A percentile compares a stretch with the other conserved stretches of the same genome.
Conservation (phyloP, 1,140 invertebrate genomes). For the Fopius arisanus region DNA sequence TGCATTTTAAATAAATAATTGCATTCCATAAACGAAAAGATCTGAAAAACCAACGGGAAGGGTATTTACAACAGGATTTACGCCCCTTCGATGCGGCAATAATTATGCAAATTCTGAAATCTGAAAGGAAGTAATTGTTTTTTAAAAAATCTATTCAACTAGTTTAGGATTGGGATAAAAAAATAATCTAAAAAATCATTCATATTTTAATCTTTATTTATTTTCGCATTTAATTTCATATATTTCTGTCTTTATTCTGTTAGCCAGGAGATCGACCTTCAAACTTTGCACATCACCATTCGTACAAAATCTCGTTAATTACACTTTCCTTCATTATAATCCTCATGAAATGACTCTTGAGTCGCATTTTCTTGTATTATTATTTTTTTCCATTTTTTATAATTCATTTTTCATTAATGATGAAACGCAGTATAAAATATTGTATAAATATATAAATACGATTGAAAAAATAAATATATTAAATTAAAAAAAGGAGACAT, state of each 20-base stretch:
- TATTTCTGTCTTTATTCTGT: conserved; percentile 39
- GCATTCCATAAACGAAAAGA: no score
- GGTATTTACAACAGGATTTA: no score
- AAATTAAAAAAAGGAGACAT: conserved; percentile 57
- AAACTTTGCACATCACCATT: conserved; percentile 36
- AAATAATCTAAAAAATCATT: conserved; percentile 34
- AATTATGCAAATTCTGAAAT: no score
- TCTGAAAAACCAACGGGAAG: no score
- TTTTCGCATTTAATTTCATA: conserved; percentile 38
- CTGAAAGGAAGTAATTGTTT: no score
- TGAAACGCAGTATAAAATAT: conserved; percentile 62
- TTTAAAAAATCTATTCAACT: no score
- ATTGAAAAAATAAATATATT: conserved; percentile 65
- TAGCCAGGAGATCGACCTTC: conserved; percentile 62
- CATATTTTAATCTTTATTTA: conserved; percentile 28
- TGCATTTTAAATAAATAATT: no score
- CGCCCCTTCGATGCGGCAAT: no score
- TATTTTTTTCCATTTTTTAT: conserved; percentile 22
- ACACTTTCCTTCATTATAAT: conserved; percentile 27
- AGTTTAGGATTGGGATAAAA: conserved; percentile 13
- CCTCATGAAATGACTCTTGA: conserved; percentile 29
- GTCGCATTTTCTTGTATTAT: conserved; percentile 12
- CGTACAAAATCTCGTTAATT: conserved; percentile 39
- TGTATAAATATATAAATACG: conserved; percentile 65
- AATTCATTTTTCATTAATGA: conserved; percentile 35